phyloP scores from a whole-genome alignment of 2,888 invertebrate species.

The Campoletis raptor region DNA sequence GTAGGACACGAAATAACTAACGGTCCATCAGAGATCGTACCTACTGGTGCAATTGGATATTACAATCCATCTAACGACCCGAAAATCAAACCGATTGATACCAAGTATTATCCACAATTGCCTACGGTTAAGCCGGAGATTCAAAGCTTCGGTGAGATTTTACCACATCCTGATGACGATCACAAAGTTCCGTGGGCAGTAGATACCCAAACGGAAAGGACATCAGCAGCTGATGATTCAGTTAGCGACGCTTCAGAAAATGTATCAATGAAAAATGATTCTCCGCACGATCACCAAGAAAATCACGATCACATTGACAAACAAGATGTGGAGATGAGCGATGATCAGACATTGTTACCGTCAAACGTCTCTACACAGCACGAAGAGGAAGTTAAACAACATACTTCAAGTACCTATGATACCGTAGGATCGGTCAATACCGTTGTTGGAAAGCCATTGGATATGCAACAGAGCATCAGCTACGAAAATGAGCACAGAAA shows the following conservation, averaged over 20 bases:
- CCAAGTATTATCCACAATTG: slow-evolving; percentile 72
- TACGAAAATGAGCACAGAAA: slow-evolving; percentile 71
- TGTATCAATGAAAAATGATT: slow-evolving; percentile 63
- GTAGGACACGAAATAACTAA: slow-evolving; percentile 21
- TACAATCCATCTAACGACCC: slow-evolving; percentile 78
- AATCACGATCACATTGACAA: slow-evolving; percentile 51
- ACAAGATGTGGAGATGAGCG: slow-evolving; percentile 42
- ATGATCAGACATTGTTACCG: slow-evolving; percentile 14
- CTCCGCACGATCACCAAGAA: slow-evolving; percentile 47
- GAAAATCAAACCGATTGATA: slow-evolving; percentile 71
- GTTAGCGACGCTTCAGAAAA: slow-evolving; percentile 69
- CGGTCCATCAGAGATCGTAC: slow-evolving; percentile 72
- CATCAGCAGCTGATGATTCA: slow-evolving; percentile 51
- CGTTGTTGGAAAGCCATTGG: slow-evolving; percentile 74
- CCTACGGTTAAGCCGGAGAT: slow-evolving; percentile 70
- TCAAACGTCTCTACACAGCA: background rate
- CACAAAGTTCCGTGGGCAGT: slow-evolving; percentile 65
- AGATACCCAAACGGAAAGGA: slow-evolving; percentile 69
- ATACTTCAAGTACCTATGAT: slow-evolving; percentile 63
- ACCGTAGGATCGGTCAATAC: slow-evolving; percentile 69
- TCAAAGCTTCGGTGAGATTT: slow-evolving; percentile 72
- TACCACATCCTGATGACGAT: slow-evolving; percentile 67
- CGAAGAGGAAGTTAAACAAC: background rate
- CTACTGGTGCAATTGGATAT: slow-evolving; percentile 79
- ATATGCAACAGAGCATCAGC: slow-evolving; percentile 62